phyloP scores from a whole-genome alignment of 1,140 invertebrate genomes.

The Mesaphorura yosii region DNA sequence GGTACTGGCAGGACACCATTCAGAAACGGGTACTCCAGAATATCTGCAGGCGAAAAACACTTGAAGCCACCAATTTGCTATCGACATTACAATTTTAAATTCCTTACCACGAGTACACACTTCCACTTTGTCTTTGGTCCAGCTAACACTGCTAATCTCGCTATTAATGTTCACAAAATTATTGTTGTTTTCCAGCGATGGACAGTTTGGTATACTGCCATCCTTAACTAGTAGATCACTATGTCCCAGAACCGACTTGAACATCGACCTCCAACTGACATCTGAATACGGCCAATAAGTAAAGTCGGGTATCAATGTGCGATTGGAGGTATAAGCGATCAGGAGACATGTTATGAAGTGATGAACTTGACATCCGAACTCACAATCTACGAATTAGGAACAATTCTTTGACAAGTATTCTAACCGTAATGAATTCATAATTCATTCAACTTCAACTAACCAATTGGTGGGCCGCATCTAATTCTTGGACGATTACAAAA shows the following conservation, averaged over 20 bases:
- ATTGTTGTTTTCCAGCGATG: too few species aligned
- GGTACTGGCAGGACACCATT: constrained; percentile 4
- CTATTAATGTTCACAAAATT: too few species aligned
- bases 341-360: constrained; percentile 14
- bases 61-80: neutral
- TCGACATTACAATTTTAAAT: neutral
- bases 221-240: too few species aligned
- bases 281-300: constrained; percentile 7
- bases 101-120: neutral
- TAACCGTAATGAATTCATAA: too few species aligned
- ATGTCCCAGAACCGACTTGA: too few species aligned
- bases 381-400: constrained; percentile 9
- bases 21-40: neutral
- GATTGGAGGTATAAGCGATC: constrained; percentile 2
- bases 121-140: neutral
- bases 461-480: neutral
- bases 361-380: constrained; percentile 18
- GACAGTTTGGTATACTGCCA: too few species aligned
- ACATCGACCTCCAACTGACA: neutral
- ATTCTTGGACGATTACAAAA: neutral
- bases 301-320: constrained; percentile 6
- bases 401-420: neutral
- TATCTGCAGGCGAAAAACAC: neutral
- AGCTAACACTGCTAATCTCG: neutral
- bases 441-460: neutral